These are phyloP conservation scores for Tachycineta bicolor DNA, from an alignment of 2,113 vertebrate species.

Conservation along the genomic window DNA sequence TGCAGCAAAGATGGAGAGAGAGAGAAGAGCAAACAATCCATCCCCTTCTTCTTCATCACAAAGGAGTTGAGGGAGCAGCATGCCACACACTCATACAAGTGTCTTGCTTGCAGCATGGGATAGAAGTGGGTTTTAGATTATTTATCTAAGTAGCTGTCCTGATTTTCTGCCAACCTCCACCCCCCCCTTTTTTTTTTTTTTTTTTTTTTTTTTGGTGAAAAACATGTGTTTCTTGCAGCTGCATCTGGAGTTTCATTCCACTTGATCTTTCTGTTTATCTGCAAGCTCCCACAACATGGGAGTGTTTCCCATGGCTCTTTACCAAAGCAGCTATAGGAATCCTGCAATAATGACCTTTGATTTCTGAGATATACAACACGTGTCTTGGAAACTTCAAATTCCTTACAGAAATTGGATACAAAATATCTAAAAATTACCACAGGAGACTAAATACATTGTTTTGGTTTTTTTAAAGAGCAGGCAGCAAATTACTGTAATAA, in stretches of 20 bases:
- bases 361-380: not conserved
- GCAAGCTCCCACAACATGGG: not conserved
- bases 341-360: not conserved
- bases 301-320: not conserved
- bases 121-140: not conserved
- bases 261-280: slow-evolving; percentile 22
- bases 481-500: not conserved
- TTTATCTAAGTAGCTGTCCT: not conserved
- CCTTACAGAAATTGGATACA: not conserved
- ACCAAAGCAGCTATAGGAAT: slow-evolving; percentile 1
- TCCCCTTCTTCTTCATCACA: not conserved
- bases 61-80: not conserved
- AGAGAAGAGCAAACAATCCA: not conserved
- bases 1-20: not conserved
- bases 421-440: not conserved
- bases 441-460: not conserved
- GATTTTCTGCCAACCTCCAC: not conserved
- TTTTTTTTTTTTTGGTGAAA: not conserved
- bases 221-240: not conserved
- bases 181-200: accelerated
- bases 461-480: not conserved
- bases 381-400: not conserved
- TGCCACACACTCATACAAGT: not conserved
- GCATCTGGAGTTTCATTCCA: not conserved
- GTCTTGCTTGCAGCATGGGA: not conserved